Percentiles rank a stretch among this genome's conserved stretches.
These are phyloP conservation scores for Onychostoma macrolepis DNA, from an alignment of 2,113 vertebrate species.

Conservation along the genomic window DNA sequence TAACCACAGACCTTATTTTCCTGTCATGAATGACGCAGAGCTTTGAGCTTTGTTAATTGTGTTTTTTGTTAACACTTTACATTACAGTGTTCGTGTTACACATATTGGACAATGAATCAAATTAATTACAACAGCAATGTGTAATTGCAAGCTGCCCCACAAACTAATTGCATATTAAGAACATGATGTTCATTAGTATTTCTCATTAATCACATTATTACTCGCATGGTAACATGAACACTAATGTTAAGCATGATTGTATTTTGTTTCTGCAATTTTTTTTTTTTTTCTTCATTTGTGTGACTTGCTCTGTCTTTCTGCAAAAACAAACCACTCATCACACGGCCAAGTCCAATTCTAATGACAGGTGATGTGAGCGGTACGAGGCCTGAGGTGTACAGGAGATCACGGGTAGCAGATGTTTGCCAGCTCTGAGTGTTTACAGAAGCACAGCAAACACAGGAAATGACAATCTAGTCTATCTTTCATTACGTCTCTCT, in stretches of 20 bases:
- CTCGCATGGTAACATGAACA: background rate
- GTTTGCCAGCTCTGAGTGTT: background rate
- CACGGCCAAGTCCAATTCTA: background rate
- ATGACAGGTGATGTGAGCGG: background rate
- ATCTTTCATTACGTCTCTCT: background rate
- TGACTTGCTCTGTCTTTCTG: background rate
- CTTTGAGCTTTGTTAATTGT: background rate
- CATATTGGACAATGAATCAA: slow-evolving; percentile 2
- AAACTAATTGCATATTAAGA: slow-evolving; percentile 1
- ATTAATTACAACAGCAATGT: background rate
- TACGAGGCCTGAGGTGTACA: background rate
- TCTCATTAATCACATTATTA: slow-evolving; percentile 20
- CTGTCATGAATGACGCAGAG: background rate
- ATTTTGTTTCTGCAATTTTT: background rate
- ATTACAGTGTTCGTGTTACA: background rate
- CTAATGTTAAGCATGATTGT: background rate
- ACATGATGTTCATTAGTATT: background rate
- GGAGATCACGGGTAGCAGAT: slow-evolving; percentile 20
- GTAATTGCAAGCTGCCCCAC: background rate
- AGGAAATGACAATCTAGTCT: slow-evolving; percentile 45
- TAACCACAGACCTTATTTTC: background rate
- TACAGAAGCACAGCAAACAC: slow-evolving; percentile 11
- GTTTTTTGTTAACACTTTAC: background rate
- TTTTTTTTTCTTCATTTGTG: background rate
- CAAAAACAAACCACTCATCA: slow-evolving; percentile 24